Conservation (phyloP, 2,113 vertebrate genomes). For the Numenius arquata region DNA sequence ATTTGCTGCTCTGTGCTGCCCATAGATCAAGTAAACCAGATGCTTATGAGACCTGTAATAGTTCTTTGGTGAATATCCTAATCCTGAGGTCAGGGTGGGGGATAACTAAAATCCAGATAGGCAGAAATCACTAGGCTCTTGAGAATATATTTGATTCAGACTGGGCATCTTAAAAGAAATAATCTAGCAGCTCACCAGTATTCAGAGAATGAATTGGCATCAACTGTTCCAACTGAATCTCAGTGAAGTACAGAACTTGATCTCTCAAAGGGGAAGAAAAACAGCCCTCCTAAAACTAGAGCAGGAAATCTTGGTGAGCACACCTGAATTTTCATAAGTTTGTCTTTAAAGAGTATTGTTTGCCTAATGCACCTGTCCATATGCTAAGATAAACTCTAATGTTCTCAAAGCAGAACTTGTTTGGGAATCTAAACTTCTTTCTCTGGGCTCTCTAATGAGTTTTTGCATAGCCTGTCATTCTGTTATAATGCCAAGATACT, state of each 20-base stretch:
- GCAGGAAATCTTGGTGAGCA: background rate
- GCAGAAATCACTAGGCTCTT: background rate
- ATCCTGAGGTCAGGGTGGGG: background rate
- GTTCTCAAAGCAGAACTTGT: background rate
- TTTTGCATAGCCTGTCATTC: background rate
- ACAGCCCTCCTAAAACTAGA: background rate
- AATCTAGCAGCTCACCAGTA: background rate
- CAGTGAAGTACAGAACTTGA: background rate
- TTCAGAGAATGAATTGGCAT: background rate
- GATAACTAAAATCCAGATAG: background rate
- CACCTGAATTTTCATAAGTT: background rate
- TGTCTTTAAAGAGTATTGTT: background rate
- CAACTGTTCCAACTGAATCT: background rate
- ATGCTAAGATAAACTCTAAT: background rate
- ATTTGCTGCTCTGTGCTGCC: background rate
- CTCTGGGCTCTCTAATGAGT: background rate
- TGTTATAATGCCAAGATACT: background rate
- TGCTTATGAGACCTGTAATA: background rate
- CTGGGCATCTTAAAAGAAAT: too few relatives aligned
- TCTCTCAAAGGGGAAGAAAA: background rate
- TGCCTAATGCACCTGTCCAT: conserved; percentile 6
- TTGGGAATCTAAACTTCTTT: background rate
- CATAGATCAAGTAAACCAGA: background rate
- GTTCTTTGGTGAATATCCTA: background rate
- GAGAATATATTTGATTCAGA: too few relatives aligned